Base-by-base conservation (phyloP, 2,113 vertebrate genomes). In the Dasyornis broadbenti region DNA sequence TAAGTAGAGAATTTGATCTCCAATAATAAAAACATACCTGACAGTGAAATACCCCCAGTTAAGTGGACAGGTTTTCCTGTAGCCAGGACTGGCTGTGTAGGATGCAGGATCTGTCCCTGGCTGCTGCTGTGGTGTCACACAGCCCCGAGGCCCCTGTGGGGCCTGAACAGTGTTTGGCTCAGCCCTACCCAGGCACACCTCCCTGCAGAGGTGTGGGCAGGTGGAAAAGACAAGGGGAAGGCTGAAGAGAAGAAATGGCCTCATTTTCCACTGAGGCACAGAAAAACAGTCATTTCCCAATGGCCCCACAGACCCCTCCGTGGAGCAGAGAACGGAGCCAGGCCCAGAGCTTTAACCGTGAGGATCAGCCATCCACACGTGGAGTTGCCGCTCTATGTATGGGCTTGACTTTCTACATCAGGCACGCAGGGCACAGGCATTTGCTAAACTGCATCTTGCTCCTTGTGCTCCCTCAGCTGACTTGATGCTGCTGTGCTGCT, bases 221-320 rank as follows among this genome's bases (percentile, higher is more conserved):
- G 18, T 20, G 3, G 40, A 20, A 76, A 18, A 33, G 53, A 56
- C 40, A 75, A 72, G 47, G 65, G 65, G 69, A 82, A 82, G 30
- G 27, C 54, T 64, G 7, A 40, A 53, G 45, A 49, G 53, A 80
- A 44, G 40, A 31, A 13, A 4, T 6, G 4, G 1, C 33, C 24
- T 47, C 7, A 12, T 61, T 77, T 92, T 77, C 22, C 31, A 80
- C 75, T 3, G 19, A 70, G 54, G 39, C 39, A 73, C 40, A 39
- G 56, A 24, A 26, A 45, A 68, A 6, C 8, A 35, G 33, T 19
- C 0, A 0, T 47, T 84, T 42, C 45, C 45, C 44, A 64, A 0
- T 18, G 19, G 21, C n/a, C 35, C 52, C 47, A 61, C 18, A 57
- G 24, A 45, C 30, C 27, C 27, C 54, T 49, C 28, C 0, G 0